Evolutionary conservation across 2,888 invertebrate species (phyloP), one percentile per base, ranked within the genome.

Genomic region (Andrena flavipes): DNA sequence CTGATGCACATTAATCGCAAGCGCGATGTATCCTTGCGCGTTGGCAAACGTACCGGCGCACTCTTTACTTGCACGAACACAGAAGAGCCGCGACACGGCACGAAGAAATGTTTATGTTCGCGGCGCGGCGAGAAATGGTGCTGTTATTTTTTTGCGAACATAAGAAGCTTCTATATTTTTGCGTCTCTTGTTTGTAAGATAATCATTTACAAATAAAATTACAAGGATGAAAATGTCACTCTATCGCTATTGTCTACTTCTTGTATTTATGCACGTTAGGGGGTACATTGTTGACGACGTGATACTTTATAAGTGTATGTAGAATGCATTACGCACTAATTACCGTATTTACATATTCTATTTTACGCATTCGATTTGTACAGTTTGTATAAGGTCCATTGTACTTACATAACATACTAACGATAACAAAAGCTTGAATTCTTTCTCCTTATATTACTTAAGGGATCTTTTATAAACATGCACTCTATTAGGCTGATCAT

Each of bases 161-260:
- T 89, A 91, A 91, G 86, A 89, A 92, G 92, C 91, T 92, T 92
- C 91, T 93, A 92, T 91, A 91, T 93, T 92, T 92, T 93, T 92
- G 91, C 92, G 92, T 90, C 91, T 91, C 91, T 92, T 92, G 91
- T 93, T 92, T 92, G 91, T 92, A 92, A 91, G 88, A 92, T 90
- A 90, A 91, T 90, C 87, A 92, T 91, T 92, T 91, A 91, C 90
- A 92, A 92, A 92, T 91, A 91, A 91, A 80, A 90, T 84, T 82
- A 88, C 85, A 76, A 84, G 73, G 80, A 77, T 88, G 84, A 49
- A 30, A 51, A 51, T 63, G 51, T 54, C 29, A 26, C 35, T 59
- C 20, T 51, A 51, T 16, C 23, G 23, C 64, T 74, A 49, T 30
- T 63, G 30, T 69, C 56, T 59, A 72, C 13, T 23, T 51, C 20